Conservation (phyloP, 1,140 invertebrate genomes). For the Cotesia glomerata region DNA sequence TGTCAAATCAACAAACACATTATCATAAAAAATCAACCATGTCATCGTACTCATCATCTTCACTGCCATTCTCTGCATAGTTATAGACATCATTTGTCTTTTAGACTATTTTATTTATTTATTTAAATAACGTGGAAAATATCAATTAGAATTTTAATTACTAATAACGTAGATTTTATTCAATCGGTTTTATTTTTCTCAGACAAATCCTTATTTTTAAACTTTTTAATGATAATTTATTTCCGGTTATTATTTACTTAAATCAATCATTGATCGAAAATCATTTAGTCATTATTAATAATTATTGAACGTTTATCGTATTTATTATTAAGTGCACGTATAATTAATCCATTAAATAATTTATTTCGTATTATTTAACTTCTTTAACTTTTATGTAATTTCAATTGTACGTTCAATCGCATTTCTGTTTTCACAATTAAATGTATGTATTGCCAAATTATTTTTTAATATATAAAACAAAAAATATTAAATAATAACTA, state of each 20-base stretch:
- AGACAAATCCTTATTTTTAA: too few species aligned
- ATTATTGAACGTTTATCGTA: neutral
- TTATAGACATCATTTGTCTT: neutral
- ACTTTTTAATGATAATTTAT: too few species aligned
- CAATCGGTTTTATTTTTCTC: too few species aligned
- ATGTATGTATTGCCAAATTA: slow-evolving; percentile 7
- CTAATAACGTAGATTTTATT: too few species aligned
- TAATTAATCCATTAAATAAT: neutral
- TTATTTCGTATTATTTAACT: neutral
- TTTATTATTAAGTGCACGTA: slow-evolving; percentile 1
- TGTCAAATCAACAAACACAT: neutral
- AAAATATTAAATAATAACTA: slow-evolving; percentile 1
- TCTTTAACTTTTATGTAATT: neutral
- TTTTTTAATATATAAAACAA: neutral
- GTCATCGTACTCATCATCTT: slow-evolving; percentile 7
- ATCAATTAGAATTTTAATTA: too few species aligned
- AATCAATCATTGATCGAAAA: neutral
- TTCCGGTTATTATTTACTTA: neutral
- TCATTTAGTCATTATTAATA: neutral
- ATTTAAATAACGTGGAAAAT: neutral
- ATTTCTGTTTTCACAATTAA: slow-evolving; percentile 30
- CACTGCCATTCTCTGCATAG: neutral
- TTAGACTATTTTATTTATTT: neutral
- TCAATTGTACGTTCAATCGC: slow-evolving; percentile 17
- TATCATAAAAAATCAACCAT: slow-evolving; percentile 5